Conservation (phyloP, 2,113 vertebrate species). For the Cochlearius cochlearius region DNA sequence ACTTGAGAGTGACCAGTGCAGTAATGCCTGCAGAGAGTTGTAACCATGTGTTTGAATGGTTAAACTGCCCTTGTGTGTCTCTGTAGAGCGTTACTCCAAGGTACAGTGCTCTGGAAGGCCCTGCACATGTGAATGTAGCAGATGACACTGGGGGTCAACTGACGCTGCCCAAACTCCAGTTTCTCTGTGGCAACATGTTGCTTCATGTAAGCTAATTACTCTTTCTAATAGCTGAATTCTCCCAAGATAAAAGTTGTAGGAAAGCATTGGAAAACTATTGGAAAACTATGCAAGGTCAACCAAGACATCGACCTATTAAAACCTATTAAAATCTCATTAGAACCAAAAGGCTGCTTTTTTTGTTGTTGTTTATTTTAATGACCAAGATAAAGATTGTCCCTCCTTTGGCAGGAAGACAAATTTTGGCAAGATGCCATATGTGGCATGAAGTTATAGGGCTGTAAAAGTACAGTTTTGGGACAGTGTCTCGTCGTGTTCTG, state of each 20-base stretch:
- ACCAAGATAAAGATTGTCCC: neutral
- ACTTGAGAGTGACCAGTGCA: neutral
- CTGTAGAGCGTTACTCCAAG: neutral
- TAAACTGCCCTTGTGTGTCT: neutral
- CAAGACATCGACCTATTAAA: neutral
- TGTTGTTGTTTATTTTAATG: neutral
- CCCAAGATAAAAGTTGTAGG: neutral
- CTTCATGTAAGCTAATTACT: neutral
- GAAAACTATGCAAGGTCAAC: neutral
- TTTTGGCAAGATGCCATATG: neutral
- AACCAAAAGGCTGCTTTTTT: neutral
- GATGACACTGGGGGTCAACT: neutral
- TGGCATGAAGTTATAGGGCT: neutral
- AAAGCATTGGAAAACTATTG: neutral
- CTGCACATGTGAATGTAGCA: accelerated
- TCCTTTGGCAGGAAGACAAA: neutral
- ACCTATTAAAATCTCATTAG: neutral
- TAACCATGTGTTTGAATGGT: neutral
- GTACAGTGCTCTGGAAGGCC: accelerated
- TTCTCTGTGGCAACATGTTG: neutral
- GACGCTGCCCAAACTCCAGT: neutral
- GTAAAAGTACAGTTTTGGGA: neutral
- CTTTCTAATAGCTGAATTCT: neutral
- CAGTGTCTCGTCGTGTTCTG: neutral
- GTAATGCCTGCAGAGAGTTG: neutral